Base-by-base conservation (phyloP, 1,140 invertebrate genomes). In the Hetaerina americana region DNA sequence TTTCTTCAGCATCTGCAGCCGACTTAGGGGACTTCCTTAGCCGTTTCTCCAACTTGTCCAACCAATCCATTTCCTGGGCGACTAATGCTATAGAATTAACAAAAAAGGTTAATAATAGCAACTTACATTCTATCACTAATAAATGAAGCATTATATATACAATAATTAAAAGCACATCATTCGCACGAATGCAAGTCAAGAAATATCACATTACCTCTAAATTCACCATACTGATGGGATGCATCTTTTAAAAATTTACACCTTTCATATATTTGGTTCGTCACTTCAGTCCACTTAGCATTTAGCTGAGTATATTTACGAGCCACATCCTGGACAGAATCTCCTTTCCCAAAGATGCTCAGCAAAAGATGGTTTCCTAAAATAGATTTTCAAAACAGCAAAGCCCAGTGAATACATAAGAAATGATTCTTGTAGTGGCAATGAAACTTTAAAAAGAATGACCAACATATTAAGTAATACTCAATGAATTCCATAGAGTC, bases 1-100 rank as follows among this genome's bases (percentile, higher is more conserved):
- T 90, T 81, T 96, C 94, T 82, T 96, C 94, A n/a, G 93, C 93
- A 83, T 96, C 94, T n/a, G 89, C 91, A 74, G 89, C 89, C 77
- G 84, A 84, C 74, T 89, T 87, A 0, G 87, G 85, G 8, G 88
- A 87, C 77, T 87, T 87, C 74, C 86, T 87, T 71, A 96, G 82
- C 78, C 92, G 89, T 76, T 89, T 90, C 77, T 94, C 89, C 73
- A 96, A 81, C 73, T 89, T 88, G 78, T 93, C 90, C 72, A 95
- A 82, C 87, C 92, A 95, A 68, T 90, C 89, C 73, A 85, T 88
- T 81, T 94, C 92, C 77, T 90, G 88, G 71, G 91, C 87, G 73
- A 91, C 85, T 74, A 90, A 84, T 74, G 90, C 90, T 84, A 73
- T 28, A 76, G 74, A 70, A 68, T 73, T 49, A 74, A 73, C 72